A percentile compares a stretch with the other conserved stretches of the same genome.
Conservation (phyloP, 2,888 invertebrate genomes). For the Tiliacea aurago region DNA sequence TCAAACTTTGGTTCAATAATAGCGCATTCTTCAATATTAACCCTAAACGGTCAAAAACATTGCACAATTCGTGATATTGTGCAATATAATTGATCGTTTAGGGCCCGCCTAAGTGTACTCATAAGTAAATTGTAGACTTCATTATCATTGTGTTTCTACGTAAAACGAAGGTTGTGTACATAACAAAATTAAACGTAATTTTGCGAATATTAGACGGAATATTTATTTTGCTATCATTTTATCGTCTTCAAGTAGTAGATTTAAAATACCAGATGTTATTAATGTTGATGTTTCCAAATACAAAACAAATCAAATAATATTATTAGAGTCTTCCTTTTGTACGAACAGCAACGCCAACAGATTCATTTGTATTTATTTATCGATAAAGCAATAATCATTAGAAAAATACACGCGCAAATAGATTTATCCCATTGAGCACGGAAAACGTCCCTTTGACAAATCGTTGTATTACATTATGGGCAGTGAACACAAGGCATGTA, state of each 20-base stretch:
- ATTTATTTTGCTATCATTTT: not conserved
- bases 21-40: too few relatives aligned
- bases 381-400: not conserved
- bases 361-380: not conserved
- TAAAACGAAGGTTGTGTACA: not conserved
- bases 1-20: too few relatives aligned
- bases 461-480: conserved; percentile 37
- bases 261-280: not conserved
- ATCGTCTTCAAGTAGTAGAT: not conserved
- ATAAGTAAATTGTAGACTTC: conserved; percentile 20
- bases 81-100: too few relatives aligned
- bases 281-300: not conserved
- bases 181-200: not conserved
- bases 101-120: not conserved
- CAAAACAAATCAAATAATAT: not conserved
- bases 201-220: not conserved
- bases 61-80: too few relatives aligned
- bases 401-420: conserved; percentile 20
- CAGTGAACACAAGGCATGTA: conserved; percentile 42
- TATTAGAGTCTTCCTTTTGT: too few relatives aligned
- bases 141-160: conserved; percentile 17
- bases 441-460: conserved; percentile 24
- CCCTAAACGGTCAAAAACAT: too few relatives aligned
- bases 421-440: conserved; percentile 16
- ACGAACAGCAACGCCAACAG: not conserved